Base-by-base conservation (phyloP, 1,140 invertebrate genomes). In the Philopotamus ludificatus region DNA sequence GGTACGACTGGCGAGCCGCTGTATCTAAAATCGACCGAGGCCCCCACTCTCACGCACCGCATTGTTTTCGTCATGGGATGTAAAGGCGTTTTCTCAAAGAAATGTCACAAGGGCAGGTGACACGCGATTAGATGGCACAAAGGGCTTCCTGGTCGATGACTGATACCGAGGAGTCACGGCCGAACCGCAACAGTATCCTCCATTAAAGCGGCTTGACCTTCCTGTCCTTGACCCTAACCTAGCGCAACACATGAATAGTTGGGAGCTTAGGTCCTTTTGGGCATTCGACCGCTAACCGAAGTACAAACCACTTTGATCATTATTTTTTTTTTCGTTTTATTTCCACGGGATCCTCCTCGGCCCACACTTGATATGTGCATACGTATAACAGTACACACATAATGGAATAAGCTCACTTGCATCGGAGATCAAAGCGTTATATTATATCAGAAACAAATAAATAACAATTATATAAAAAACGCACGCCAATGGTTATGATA, bases 221-320 rank as follows among this genome's bases (percentile, higher is more conserved):
- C 28, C 12, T 4, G 12, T 65, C 67, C 49, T 64, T 65, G 67
- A 68, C 66, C 65, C 65, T 66, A 66, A 66, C 66, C 67, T 68
- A 68, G 23, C 62, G 23, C 67, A 68, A 68, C 62, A 68, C 8
- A 23, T 26, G 18, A 42, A 68, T 62, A 55, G 57, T 68, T 68
- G 60, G 12, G 60, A 16, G 26, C 47, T 18, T 3, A n/a, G 18
- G 9, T 16, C 10, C 20, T 16, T 50, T 4, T 7, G 12, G 28
- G 28, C 12, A 34, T 12, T 12, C 12, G 28, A 34, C 28, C 28
- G 28, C 28, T 34, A 34, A 7, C 28, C 28, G 12, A 34, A 34
- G 12, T 34, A 34, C 12, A 34, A 34, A n/a, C n/a, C n/a, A n/a
- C n/a, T n/a, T n/a, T n/a, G n/a, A n/a, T n/a, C n/a, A n/a, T n/a